Evolutionary conservation across 53 echinoderm and acorn worm species (phyloP).

Genomic region (Crossaster papposus): DNA sequence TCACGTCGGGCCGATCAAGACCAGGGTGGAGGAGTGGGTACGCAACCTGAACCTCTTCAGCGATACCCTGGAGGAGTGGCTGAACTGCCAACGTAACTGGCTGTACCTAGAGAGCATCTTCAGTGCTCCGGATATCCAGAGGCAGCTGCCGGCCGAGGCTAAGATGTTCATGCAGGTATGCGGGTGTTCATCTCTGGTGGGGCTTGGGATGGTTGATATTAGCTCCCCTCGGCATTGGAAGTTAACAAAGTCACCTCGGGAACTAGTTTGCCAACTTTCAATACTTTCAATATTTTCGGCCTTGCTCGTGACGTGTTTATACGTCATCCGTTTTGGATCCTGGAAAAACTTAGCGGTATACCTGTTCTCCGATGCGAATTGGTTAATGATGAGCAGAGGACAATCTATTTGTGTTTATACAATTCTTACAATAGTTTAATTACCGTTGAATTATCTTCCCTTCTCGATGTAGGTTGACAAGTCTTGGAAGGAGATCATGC

Average conservation of each 20-base stretch:
- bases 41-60: constrained; percentile 90
- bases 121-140: constrained; percentile 98
- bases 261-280: too few species aligned
- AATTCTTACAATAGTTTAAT: not conserved
- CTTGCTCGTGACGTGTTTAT: too few species aligned
- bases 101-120: constrained; percentile 99
- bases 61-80: constrained; percentile 97
- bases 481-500: constrained; percentile 99
- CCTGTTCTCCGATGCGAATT: too few species aligned
- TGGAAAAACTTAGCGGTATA: too few species aligned
- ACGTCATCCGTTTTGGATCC: too few species aligned
- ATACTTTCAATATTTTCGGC: too few species aligned
- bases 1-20: constrained; percentile 96
- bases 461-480: constrained; percentile 77
- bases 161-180: constrained; percentile 99
- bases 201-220: not conserved
- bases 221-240: too few species aligned
- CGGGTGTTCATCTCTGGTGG: not conserved
- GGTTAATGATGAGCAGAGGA: too few species aligned
- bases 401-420: not conserved
- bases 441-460: not conserved
- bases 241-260: too few species aligned
- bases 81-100: constrained; percentile 97
- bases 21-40: constrained; percentile 97
- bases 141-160: constrained; percentile 97